Conservation (phyloP, 2,113 vertebrate species). For the Sterrhoptilus dennistouni region DNA sequence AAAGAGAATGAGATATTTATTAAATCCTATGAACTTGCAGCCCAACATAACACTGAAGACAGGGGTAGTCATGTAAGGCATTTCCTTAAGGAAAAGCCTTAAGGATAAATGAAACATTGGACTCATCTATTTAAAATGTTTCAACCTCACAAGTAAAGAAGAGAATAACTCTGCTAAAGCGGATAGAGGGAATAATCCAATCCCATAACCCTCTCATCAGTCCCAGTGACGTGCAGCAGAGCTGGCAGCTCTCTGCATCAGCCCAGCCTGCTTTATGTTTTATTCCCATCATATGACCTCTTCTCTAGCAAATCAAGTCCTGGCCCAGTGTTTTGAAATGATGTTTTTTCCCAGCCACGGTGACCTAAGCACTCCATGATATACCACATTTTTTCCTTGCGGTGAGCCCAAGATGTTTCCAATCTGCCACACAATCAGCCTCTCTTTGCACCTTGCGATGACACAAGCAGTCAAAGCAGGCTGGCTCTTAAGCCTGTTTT, state of each 20-base stretch:
- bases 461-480: neutral
- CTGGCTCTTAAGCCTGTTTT: neutral
- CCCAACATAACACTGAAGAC: neutral
- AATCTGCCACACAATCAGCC: neutral
- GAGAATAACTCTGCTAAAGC: conserved; percentile 54
- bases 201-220: conserved; percentile 75
- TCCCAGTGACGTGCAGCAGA: conserved; percentile 55
- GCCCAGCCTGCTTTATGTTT: neutral
- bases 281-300: neutral
- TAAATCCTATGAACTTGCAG: neutral
- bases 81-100: neutral
- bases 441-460: neutral
- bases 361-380: neutral
- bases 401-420: neutral
- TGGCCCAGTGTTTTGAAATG: neutral
- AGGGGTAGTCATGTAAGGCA: neutral
- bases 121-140: conserved; percentile 16
- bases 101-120: neutral
- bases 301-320: neutral
- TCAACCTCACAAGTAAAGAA: conserved; percentile 1
- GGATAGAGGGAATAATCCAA: conserved; percentile 77
- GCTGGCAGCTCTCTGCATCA: conserved; percentile 48
- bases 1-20: neutral
- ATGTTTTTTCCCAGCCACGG: neutral
- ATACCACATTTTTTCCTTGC: neutral